phyloP scores from a whole-genome alignment of 2,797 vertebrate genomes.

The Falco peregrinus region DNA sequence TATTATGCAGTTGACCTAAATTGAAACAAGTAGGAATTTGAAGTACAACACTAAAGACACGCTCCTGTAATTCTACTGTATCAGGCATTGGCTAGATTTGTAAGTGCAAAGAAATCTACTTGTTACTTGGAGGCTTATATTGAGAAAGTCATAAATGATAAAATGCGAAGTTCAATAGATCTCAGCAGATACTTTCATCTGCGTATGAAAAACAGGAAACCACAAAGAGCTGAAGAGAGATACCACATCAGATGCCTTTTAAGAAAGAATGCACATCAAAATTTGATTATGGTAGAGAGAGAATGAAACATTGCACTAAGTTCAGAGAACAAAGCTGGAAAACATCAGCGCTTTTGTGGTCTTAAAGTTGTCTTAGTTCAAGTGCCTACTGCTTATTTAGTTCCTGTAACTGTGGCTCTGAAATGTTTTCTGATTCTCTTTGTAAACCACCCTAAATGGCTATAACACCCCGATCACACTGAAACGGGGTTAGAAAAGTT shows the following conservation, averaged over 20 bases:
- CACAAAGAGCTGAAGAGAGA: conserved; percentile 72
- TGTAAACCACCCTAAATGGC: not conserved
- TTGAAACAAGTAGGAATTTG: not conserved
- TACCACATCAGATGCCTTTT: conserved; percentile 76
- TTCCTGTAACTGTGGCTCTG: not conserved
- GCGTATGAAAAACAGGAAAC: conserved; percentile 81
- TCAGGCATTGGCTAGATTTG: not conserved
- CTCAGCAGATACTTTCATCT: conserved; percentile 66
- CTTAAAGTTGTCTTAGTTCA: not conserved
- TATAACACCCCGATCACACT: not conserved
- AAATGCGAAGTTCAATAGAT: conserved; percentile 54
- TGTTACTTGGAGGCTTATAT: not conserved
- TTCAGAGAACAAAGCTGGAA: conserved; percentile 23
- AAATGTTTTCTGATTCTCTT: not conserved
- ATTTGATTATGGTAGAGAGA: conserved; percentile 62
- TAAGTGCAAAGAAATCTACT: conserved; percentile 5
- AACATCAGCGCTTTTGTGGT: not conserved
- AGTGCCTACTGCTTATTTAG: not conserved
- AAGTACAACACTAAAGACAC: not conserved
- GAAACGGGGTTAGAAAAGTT: not conserved
- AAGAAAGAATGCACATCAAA: conserved; percentile 70
- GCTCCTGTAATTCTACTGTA: not conserved
- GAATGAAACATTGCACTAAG: conserved; percentile 27
- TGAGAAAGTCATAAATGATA: conserved; percentile 45
- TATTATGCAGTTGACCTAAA: not conserved